These are phyloP conservation scores for Columba livia DNA, from an alignment of 2,113 vertebrate genomes.

Conservation along the genomic window DNA sequence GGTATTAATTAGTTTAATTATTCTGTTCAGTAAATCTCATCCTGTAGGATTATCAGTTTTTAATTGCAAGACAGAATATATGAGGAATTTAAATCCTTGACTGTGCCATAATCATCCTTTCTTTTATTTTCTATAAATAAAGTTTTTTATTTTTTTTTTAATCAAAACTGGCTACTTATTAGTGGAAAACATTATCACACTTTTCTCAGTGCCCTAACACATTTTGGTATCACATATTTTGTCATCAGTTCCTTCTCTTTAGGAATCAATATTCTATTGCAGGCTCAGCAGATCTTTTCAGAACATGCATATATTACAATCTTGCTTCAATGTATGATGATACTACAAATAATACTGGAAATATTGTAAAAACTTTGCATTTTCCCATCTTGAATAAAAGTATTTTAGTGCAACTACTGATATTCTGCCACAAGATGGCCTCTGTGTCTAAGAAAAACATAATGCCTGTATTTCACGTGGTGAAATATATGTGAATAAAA, in stretches of 20 bases:
- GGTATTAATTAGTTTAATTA: neutral
- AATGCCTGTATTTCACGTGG: neutral
- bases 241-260: neutral
- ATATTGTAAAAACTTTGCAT: neutral
- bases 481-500: neutral
- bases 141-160: neutral
- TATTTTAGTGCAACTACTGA: neutral
- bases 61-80: neutral
- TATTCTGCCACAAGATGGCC: slow-evolving; percentile 65
- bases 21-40: neutral
- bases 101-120: neutral
- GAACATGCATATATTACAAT: rapidly evolving
- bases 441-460: neutral
- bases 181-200: neutral
- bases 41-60: neutral
- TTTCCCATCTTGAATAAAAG: neutral
- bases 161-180: neutral
- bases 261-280: neutral
- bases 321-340: neutral
- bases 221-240: neutral
- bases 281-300: neutral
- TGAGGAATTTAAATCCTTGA: neutral
- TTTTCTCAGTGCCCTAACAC: neutral
- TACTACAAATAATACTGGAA: neutral
- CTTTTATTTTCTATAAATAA: neutral